phyloP scores from a whole-genome alignment of 2,888 invertebrate species.

The Chesias legatella region DNA sequence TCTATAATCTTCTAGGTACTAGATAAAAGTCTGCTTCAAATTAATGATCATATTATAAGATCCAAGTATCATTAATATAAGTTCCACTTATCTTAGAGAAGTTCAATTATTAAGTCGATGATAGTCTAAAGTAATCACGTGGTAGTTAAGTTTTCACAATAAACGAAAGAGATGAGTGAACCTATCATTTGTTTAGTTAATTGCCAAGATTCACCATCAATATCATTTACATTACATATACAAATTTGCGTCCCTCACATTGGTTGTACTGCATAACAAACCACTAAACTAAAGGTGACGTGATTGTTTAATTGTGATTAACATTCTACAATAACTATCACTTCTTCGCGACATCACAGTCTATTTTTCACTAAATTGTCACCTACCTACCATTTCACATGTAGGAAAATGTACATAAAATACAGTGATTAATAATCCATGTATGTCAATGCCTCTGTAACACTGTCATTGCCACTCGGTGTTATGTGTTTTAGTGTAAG shows the following conservation, averaged over 20 bases:
- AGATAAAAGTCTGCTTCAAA: too few species aligned
- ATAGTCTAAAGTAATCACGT: too few species aligned
- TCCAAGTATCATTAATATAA: too few species aligned
- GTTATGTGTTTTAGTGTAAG: constrained; percentile 18
- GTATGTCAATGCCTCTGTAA: constrained; percentile 18
- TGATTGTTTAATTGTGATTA: constrained; percentile 12
- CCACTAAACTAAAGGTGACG: constrained; percentile 5
- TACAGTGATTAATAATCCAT: constrained; percentile 18
- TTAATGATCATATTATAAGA: too few species aligned
- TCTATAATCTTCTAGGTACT: too few species aligned
- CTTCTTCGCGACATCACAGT: constrained; percentile 16
- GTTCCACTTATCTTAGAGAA: too few species aligned
- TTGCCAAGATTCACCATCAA: too few species aligned
- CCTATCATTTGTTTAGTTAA: too few species aligned
- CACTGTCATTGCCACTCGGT: constrained; percentile 17
- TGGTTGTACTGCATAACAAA: constrained; percentile 3
- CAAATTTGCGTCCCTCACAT: neutral
- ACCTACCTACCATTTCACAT: constrained; percentile 17
- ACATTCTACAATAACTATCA: constrained; percentile 9
- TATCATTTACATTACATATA: neutral
- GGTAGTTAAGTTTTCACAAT: too few species aligned
- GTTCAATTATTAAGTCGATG: too few species aligned
- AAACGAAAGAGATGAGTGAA: too few species aligned
- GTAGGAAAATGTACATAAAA: constrained; percentile 27
- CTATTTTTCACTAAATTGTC: constrained; percentile 11